These are phyloP conservation scores for Strigamia maritima DNA, from an alignment of 2,888 invertebrate genomes.

Conservation along the genomic window DNA sequence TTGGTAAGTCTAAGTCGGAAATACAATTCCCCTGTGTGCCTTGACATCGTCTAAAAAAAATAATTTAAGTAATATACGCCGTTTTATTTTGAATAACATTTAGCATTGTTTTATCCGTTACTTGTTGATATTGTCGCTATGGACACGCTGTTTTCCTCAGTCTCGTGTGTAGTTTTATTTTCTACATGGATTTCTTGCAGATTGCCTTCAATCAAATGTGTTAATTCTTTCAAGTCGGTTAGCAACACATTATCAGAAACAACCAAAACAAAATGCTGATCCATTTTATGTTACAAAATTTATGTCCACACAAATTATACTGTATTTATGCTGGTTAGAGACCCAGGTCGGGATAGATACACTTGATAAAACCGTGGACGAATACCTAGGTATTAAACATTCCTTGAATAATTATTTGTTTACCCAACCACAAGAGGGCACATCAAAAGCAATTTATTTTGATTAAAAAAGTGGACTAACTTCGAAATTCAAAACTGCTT, in stretches of 20 bases:
- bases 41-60: background rate
- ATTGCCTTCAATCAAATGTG: background rate
- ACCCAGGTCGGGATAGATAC: too few species aligned
- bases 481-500: too few species aligned
- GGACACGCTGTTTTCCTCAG: background rate
- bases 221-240: background rate
- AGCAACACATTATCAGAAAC: background rate
- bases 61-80: background rate
- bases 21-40: background rate
- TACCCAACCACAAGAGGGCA: too few species aligned
- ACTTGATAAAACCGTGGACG: too few species aligned
- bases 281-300: background rate
- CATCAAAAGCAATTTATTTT: too few species aligned
- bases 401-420: too few species aligned
- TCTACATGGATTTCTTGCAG: background rate
- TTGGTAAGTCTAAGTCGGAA: background rate
- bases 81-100: background rate
- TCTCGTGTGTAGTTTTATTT: background rate
- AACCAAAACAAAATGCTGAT: constrained; percentile 22
- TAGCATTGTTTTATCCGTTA: background rate
- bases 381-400: too few species aligned
- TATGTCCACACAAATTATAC: too few species aligned
- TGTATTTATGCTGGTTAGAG: too few species aligned
- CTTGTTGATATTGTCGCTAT: background rate
- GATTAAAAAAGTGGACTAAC: too few species aligned